These are phyloP conservation scores for Macaria notata DNA, from an alignment of 2,888 invertebrate species.

Conservation along the genomic window DNA sequence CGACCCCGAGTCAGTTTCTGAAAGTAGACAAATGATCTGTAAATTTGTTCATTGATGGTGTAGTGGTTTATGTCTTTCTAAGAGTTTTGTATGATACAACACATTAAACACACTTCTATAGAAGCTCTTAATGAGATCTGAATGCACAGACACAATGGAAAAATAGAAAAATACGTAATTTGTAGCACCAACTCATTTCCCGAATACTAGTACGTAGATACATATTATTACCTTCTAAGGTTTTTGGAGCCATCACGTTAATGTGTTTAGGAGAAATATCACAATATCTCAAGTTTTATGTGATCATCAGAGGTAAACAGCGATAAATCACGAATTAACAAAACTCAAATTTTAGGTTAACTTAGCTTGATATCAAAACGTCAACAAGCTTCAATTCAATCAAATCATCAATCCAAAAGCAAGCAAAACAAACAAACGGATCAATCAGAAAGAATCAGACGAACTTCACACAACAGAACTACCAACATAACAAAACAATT, in stretches of 20 bases:
- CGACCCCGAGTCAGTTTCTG: conserved; percentile 74
- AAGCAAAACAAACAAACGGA: background rate
- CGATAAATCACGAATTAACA: background rate
- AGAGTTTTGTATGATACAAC: no score
- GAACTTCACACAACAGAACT: background rate
- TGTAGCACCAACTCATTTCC: no score
- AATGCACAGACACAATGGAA: no score
- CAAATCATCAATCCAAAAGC: background rate
- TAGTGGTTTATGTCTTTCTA: no score
- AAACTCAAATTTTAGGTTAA: background rate
- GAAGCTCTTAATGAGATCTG: no score
- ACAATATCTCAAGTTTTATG: background rate
- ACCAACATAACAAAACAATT: background rate
- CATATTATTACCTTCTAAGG: conserved; percentile 44
- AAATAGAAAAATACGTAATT: no score
- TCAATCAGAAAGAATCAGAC: background rate
- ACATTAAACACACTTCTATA: no score
- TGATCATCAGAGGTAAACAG: background rate
- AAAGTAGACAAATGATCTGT: conserved; percentile 19
- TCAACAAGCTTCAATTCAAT: background rate
- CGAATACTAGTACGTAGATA: no score
- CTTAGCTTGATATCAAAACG: background rate
- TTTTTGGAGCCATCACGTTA: conserved; percentile 47
- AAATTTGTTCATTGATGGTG: no score
- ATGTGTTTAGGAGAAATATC: background rate